Base-by-base conservation (phyloP, 35 echinoderm and acorn worm genomes). In the Acanthaster planci region DNA sequence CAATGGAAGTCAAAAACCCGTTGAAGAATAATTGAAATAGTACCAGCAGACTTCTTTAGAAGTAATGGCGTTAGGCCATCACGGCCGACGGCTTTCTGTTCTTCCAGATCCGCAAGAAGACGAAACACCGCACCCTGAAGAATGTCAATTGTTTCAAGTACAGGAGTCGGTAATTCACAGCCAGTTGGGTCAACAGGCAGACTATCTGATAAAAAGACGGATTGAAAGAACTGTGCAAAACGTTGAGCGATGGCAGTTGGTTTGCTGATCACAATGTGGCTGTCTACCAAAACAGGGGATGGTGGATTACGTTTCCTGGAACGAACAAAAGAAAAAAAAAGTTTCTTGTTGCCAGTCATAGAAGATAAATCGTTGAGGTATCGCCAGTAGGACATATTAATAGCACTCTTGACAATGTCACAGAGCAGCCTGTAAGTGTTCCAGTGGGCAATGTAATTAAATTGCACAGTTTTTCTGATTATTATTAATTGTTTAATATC, bases 241-340 rank as follows among this genome's bases (percentile, higher is more conserved):
- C 31, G 30, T 14, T 84, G 35, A 31, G 82, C 82, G 18, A 84
- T 84, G 58, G 64, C 82, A 36, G 27, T 2, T 29, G 82, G 55
- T 42, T 84, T 60, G 60, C 67, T 30, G 58, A 84, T 60, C 34
- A 84, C 55, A 38, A 17, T 17, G n/a, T 72, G 27, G 21, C 67
- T 50, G 15, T 22, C 53, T 0, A 67, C n/a, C 5, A 84, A 56
- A 34, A 84, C 38, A 2, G 82, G 82, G 67, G 82, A 56, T 15
- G 82, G 30, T 4, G 17, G 57, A 18, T 18, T 60, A 5, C 57
- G 17, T 60, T 30, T 60, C 2, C 82, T 10, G 60, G 54, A 2
- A 37, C 83, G 38, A 40, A 85, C 83, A 21, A 38, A 85, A 6
- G 83, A 9, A 38, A 85, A 85, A 57, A 85, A 85, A 72, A 55